phyloP scores from a whole-genome alignment of 2,113 vertebrate species.

The Apus apus region DNA sequence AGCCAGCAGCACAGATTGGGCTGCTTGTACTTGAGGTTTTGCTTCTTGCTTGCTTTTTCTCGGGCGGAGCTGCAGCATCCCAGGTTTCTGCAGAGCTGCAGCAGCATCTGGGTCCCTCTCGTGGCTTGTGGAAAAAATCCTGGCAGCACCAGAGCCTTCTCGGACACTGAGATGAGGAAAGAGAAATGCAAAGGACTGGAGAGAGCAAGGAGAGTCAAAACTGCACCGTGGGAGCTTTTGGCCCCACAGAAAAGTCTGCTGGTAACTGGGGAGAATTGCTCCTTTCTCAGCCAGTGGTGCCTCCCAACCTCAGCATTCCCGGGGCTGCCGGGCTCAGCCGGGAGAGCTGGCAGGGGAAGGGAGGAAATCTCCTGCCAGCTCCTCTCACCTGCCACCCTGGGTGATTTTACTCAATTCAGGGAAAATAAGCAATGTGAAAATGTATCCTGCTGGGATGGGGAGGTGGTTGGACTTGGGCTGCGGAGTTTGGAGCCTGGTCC shows the following conservation, averaged over 20 bases:
- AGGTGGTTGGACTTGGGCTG: background rate
- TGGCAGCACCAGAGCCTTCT: background rate
- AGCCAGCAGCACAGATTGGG: too few relatives aligned
- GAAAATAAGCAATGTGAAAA: background rate
- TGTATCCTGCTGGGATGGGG: background rate
- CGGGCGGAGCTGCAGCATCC: background rate
- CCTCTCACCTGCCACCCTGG: background rate
- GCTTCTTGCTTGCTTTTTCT: background rate
- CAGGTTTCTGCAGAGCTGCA: background rate
- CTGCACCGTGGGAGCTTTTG: background rate
- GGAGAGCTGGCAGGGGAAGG: too few relatives aligned
- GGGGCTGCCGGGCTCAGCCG: background rate
- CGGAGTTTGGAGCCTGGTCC: background rate
- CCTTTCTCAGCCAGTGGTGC: accelerated
- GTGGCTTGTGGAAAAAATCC: background rate
- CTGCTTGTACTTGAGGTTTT: background rate
- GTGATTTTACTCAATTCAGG: background rate
- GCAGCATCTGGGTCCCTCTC: background rate
- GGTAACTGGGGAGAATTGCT: too few relatives aligned
- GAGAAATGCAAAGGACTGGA: background rate
- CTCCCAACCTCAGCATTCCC: accelerated
- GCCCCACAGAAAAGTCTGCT: background rate
- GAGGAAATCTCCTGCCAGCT: background rate
- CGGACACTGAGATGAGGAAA: background rate
- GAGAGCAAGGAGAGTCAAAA: background rate